phyloP scores from a whole-genome alignment of 2,113 vertebrate species.

The Heterochromis multidens region DNA sequence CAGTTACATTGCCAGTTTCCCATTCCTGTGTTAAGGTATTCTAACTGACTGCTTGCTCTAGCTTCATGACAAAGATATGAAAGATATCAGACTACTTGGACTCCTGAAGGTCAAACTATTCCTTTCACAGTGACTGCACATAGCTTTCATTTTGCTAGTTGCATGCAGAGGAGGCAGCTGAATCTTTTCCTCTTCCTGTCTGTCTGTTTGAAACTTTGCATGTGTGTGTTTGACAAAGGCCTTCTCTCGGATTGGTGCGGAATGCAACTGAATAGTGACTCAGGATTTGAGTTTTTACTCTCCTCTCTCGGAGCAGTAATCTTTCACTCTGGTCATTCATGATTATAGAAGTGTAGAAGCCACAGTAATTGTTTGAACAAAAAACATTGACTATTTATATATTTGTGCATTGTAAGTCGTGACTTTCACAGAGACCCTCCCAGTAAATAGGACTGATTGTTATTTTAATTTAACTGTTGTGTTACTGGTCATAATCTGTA shows the following conservation, averaged over 20 bases:
- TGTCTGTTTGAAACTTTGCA: conserved; percentile 16
- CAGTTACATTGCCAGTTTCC: not conserved
- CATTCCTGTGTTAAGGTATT: not conserved
- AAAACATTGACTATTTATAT: not conserved
- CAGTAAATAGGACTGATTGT: not conserved
- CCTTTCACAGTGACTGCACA: not conserved
- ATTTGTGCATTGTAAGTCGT: not conserved
- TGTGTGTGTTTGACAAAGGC: conserved; percentile 62
- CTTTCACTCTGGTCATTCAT: not conserved
- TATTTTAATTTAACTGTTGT: not conserved
- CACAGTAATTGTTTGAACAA: conserved; percentile 3
- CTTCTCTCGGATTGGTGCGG: conserved; percentile 64
- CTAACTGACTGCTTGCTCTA: not conserved
- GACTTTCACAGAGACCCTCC: not conserved
- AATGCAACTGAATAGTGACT: conserved; percentile 43
- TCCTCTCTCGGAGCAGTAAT: not conserved
- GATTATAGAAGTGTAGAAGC: not conserved
- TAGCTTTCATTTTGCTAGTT: not conserved
- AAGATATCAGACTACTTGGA: not conserved
- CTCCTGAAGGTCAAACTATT: not conserved
- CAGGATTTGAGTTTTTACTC: not conserved
- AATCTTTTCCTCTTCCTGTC: conserved; percentile 15
- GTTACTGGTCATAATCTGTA: not conserved
- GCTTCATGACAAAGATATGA: not conserved
- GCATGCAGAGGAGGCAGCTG: not conserved